Conservation (phyloP, 2,797 vertebrate genomes). For the Bovichtus variegatus region DNA sequence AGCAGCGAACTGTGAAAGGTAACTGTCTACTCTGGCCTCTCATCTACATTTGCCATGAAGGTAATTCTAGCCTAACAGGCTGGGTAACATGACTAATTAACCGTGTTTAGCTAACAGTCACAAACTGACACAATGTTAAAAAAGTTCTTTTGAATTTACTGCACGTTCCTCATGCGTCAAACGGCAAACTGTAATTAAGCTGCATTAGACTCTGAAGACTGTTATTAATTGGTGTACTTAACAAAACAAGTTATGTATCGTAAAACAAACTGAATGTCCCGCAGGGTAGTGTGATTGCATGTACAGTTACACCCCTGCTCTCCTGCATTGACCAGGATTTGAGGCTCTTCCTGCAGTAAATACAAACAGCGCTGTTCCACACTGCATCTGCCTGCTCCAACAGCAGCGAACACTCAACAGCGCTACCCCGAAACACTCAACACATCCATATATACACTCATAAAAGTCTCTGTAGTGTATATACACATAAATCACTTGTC, state of each 20-base stretch:
- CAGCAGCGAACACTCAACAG: conserved; percentile 18
- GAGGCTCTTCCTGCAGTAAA: conserved; percentile 45
- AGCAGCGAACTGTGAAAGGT: not conserved
- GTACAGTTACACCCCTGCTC: not conserved
- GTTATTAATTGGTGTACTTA: not conserved
- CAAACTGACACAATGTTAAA: conserved; percentile 1
- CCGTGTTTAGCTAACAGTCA: not conserved
- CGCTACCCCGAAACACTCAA: conserved; percentile 13
- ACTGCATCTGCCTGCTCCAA: conserved; percentile 37
- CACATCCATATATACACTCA: conserved; percentile 50
- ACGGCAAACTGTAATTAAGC: conserved; percentile 14
- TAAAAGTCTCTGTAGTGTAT: conserved; percentile 54
- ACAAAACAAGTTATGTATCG: not conserved
- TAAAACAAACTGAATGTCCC: not conserved
- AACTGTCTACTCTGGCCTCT: not conserved
- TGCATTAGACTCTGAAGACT: not conserved
- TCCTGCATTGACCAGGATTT: not conserved
- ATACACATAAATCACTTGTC: conserved; percentile 59
- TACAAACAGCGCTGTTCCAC: too few species aligned
- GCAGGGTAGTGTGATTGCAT: not conserved
- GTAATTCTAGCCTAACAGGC: conserved; percentile 12
- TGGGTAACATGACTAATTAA: conserved; percentile 7
- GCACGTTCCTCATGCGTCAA: not conserved
- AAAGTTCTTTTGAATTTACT: not conserved
- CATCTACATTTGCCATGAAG: not conserved